Evolutionary conservation across 2,888 invertebrate species (phyloP).

Genomic region (Adela reaumurella): DNA sequence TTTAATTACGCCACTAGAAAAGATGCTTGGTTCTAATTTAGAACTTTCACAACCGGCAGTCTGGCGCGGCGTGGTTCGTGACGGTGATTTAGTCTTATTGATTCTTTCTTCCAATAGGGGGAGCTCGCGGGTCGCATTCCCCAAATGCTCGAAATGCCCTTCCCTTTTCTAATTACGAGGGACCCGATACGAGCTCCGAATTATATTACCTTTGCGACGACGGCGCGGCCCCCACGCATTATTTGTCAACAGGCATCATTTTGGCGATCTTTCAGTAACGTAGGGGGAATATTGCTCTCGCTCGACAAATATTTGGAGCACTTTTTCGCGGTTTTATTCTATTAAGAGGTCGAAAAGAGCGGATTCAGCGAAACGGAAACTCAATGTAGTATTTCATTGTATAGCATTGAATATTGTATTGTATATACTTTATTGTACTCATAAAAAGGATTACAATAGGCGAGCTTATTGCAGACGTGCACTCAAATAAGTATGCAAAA

Average conservation of each 20-base stretch:
- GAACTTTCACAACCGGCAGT: no score
- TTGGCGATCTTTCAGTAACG: not conserved
- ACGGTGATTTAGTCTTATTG: not conserved
- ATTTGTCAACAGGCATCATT: not conserved
- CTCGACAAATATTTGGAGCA: not conserved
- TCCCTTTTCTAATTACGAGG: not conserved
- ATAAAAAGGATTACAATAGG: no score
- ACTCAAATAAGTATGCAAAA: no score
- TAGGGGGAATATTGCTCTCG: not conserved
- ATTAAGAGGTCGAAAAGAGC: not conserved
- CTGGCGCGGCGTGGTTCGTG: not conserved
- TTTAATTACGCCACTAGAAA: no score
- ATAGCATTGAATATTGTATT: no score
- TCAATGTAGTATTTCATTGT: no score
- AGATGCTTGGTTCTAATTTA: no score
- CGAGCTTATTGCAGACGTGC: no score
- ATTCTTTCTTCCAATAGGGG: not conserved
- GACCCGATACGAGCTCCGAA: not conserved
- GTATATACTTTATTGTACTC: no score
- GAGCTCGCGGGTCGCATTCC: not conserved
- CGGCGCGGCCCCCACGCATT: not conserved
- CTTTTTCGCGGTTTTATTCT: not conserved
- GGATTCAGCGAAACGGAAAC: no score
- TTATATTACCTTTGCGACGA: not conserved
- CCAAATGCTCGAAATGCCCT: not conserved